Base-by-base conservation (phyloP, 2,797 vertebrate genomes). In the Halcyon smyrnensis region DNA sequence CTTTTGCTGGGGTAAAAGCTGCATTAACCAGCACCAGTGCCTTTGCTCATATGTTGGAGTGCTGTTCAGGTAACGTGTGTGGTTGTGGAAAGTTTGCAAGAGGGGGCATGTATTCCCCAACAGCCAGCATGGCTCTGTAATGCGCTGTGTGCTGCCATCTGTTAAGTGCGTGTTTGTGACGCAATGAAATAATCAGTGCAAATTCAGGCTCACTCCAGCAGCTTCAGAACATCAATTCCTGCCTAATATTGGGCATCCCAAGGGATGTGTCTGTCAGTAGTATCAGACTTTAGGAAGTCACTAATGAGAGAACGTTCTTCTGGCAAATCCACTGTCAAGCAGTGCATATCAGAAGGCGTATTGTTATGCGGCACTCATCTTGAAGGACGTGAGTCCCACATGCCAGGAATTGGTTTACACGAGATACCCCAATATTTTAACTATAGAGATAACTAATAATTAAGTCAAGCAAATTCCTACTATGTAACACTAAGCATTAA, bases 31-130 rank as follows among this genome's bases (percentile, higher is more conserved):
- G 88, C 89, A 90, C 93, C 89, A 92, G 60, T 94, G 94, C 83
- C 91, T 97, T 95, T 97, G 96, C 96, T 97, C 50, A 87, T 95
- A 63, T 15, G 50, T 92, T 80, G 89, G 84, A 96, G 95, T 92
- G 96, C 86, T 95, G 96, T 90, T 71, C 92, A 92, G 91, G 89
- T 96, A 92, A 84, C 11, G 89, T 95, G 87, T 96, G 95, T 97
- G 91, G 75, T 96, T 79, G 95, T 95, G 95, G 89, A 97, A 95
- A 94, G 92, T 96, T 84, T 91, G 95, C 92, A 90, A 12, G 46
- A 92, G 95, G 96, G 95, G 95, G 95, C 97, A 95, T 97, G 96
- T 95, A 90, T 96, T 94, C 92, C 95, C 93, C 88, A 63, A 46
- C 86, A 96, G 95, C 96, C 69, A 1, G 96, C 96, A 96, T 97